phyloP scores from a whole-genome alignment of 1,140 invertebrate genomes.

The Brachionus rotundiformis region DNA sequence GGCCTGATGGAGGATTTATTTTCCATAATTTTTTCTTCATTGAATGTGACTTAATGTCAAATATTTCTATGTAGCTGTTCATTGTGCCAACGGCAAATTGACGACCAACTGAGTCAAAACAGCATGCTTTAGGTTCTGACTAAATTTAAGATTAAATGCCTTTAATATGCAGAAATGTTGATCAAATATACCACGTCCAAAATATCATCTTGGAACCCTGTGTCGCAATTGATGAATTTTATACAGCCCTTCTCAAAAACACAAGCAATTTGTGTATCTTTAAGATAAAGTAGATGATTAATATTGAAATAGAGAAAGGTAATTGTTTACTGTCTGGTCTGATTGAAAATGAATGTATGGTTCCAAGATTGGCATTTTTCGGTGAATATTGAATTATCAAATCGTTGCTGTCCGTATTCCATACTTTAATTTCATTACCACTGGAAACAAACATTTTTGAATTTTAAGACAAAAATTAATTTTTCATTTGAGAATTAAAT shows the following conservation, averaged over 20 bases:
- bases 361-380: neutral
- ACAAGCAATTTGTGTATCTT: conserved; percentile 3
- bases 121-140: conserved; percentile 14
- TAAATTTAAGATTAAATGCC: neutral
- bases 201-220: neutral
- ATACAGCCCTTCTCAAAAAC: conserved; percentile 17
- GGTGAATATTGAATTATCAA: neutral
- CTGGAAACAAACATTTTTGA: conserved; percentile 44
- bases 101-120: neutral
- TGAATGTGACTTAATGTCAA: conserved; percentile 3
- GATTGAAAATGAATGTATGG: conserved; percentile 36
- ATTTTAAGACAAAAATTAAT: conserved; percentile 1
- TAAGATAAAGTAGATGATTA: neutral
- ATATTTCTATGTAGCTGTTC: conserved; percentile 27
- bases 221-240: conserved; percentile 3
- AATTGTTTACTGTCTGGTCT: conserved; percentile 13
- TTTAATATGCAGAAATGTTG: neutral
- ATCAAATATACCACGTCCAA: neutral
- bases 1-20: neutral
- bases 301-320: neutral
- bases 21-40: conserved; percentile 37
- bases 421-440: conserved; percentile 41
- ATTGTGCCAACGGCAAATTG: conserved; percentile 27
- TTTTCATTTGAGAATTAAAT: neutral
- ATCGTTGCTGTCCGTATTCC: conserved; percentile 11